These are phyloP conservation scores for Batillaria attramentaria DNA, from an alignment of 1,140 invertebrate species.

Conservation along the genomic window DNA sequence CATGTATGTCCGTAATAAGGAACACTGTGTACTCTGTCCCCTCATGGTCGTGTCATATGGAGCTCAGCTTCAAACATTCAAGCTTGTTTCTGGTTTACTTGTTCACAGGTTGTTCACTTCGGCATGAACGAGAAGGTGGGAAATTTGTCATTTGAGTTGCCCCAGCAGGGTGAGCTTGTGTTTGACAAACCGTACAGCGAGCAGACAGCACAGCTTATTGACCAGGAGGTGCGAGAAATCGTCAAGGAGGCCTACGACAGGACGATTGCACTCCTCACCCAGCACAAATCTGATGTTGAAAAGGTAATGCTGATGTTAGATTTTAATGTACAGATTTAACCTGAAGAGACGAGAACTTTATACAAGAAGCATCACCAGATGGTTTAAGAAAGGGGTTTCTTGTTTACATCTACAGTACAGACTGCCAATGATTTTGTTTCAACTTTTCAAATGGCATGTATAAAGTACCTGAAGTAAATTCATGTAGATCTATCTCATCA, in stretches of 20 bases:
- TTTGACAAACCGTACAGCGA: slow-evolving; percentile 99
- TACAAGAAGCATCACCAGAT: no score
- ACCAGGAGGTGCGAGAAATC: slow-evolving; percentile 90
- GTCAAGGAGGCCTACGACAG: slow-evolving; percentile 87
- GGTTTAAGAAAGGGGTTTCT: no score
- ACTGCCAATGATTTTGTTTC: no score
- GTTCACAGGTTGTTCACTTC: slow-evolving; percentile 88
- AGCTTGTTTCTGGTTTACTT: slow-evolving; percentile 21
- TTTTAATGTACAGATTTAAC: not conserved
- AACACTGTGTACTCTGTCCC: no score
- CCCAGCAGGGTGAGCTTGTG: slow-evolving; percentile 91
- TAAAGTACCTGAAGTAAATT: no score
- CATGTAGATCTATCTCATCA: no score
- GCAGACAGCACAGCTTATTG: slow-evolving; percentile 96
- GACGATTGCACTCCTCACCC: slow-evolving; percentile 85
- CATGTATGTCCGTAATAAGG: no score
- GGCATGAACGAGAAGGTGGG: slow-evolving; percentile 99
- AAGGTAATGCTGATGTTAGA: slow-evolving; percentile 78
- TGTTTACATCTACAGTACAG: no score
- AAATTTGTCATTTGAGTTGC: slow-evolving; percentile 96
- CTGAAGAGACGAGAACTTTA: no score
- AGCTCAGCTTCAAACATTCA: not conserved
- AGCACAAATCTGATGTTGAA: slow-evolving; percentile 90
- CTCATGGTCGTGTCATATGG: not conserved
- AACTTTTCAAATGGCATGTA: no score